A percentile compares a stretch with the other conserved stretches of the same genome.
Conservation (phyloP, 2,113 vertebrate genomes). For the Scalopus aquaticus region DNA sequence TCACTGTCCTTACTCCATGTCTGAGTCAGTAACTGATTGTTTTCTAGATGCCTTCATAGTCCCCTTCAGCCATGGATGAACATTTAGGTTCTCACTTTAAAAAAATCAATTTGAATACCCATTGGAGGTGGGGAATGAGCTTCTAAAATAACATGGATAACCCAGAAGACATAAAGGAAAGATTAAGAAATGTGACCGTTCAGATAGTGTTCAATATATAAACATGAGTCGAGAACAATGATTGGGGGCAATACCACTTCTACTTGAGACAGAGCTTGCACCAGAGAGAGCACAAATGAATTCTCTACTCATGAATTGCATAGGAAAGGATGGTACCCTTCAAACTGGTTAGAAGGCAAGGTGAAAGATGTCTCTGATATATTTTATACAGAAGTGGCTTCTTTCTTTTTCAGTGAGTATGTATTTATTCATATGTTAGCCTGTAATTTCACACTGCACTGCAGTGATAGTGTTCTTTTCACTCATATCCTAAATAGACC, state of each 20-base stretch:
- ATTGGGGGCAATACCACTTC: not conserved
- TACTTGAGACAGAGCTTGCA: not conserved
- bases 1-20: not conserved
- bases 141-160: conserved; percentile 32
- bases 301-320: not conserved
- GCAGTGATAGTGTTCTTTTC: not conserved
- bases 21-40: not conserved
- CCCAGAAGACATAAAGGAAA: not conserved
- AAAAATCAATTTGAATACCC: not conserved
- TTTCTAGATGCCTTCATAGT: not conserved
- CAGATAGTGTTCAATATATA: not conserved
- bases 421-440: not conserved
- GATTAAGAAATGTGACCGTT: not conserved
- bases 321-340: not conserved
- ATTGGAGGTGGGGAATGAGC: not conserved
- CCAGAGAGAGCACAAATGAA: not conserved
- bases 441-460: not conserved
- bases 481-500: not conserved
- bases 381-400: not conserved
- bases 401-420: not conserved
- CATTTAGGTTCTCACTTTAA: not conserved
- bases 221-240: not conserved
- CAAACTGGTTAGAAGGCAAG: not conserved
- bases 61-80: not conserved
- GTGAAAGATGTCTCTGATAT: not conserved